Conservation (phyloP, 2,113 vertebrate genomes). For the Pogonocichla stellata region DNA sequence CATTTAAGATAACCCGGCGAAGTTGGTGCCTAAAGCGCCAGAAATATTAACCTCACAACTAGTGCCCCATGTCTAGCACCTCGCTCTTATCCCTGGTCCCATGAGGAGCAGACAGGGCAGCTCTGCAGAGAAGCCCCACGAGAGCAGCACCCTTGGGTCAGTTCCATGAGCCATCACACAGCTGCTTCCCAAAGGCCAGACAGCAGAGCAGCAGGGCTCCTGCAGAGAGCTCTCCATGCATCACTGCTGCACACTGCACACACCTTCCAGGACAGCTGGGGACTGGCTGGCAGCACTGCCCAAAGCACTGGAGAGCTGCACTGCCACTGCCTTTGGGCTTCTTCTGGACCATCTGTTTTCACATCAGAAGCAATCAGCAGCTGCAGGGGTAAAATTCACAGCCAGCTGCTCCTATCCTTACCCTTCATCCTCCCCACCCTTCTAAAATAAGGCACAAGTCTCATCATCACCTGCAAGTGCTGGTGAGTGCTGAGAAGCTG, state of each 20-base stretch:
- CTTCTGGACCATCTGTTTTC: neutral
- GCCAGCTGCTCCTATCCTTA: neutral
- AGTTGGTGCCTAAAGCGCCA: no score
- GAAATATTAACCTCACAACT: no score
- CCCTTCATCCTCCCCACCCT: neutral
- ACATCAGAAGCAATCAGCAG: neutral
- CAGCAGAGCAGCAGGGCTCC: neutral
- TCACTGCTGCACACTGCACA: neutral
- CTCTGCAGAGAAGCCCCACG: neutral
- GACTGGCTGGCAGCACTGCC: neutral
- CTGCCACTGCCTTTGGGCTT: neutral
- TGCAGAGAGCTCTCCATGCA: neutral
- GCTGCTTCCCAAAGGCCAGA: neutral
- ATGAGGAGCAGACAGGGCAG: neutral
- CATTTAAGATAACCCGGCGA: no score
- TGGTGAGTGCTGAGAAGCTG: neutral
- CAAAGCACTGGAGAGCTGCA: neutral
- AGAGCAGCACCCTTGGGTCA: neutral
- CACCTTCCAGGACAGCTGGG: neutral
- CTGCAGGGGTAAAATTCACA: neutral
- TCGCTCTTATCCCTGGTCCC: neutral
- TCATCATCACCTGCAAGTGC: neutral
- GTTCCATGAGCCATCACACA: accelerated
- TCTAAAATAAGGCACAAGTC: neutral
- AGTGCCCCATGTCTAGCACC: no score